Percentiles rank a stretch among this genome's conserved stretches.
Conservation (phyloP, 2,888 invertebrate genomes). For the Tenthredo distinguenda region DNA sequence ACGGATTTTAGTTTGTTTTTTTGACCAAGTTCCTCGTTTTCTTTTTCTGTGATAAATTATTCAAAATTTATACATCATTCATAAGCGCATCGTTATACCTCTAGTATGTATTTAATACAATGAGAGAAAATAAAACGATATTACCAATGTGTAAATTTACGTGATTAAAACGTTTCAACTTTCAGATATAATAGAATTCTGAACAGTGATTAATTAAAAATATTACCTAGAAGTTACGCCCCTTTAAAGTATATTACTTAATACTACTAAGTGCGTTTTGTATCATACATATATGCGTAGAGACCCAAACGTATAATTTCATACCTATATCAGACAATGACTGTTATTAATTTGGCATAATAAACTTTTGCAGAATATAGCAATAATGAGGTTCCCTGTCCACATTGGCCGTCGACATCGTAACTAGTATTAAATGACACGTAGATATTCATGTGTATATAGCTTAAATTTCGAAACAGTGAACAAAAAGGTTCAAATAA, state of each 20-base stretch:
- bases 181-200: slow-evolving; percentile 2
- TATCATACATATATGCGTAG: not conserved
- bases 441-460: not conserved
- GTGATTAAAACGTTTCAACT: not conserved
- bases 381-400: not conserved
- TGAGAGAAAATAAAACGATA: not conserved
- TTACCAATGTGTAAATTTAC: not conserved
- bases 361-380: slow-evolving; percentile 5
- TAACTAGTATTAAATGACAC: not conserved
- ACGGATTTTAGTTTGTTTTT: not conserved
- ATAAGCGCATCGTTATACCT: not conserved
- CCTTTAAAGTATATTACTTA: slow-evolving; percentile 38
- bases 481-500: not conserved
- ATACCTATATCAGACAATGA: not conserved
- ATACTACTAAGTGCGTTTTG: not conserved
- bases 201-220: slow-evolving; percentile 24
- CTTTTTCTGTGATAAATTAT: not conserved
- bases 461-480: not conserved
- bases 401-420: not conserved
- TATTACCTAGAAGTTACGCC: slow-evolving; percentile 30
- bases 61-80: not conserved
- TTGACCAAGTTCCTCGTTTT: not conserved
- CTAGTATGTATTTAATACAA: not conserved
- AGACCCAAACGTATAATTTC: not conserved
- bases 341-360: slow-evolving; percentile 17